phyloP scores from a whole-genome alignment of 2,888 invertebrate species.

The Busseola fusca region DNA sequence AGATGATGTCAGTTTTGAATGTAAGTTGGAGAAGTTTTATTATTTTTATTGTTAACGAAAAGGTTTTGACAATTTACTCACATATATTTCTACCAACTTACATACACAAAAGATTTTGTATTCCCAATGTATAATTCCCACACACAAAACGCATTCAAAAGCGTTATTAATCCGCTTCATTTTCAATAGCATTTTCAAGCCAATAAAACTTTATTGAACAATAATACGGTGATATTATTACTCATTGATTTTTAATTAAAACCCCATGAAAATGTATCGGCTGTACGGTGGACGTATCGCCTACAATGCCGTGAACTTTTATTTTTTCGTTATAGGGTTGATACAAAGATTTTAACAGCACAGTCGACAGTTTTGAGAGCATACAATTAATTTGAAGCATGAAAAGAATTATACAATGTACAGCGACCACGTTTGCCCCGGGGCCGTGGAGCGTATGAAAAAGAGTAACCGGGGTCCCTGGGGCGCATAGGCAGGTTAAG shows the following conservation, averaged over 20 bases:
- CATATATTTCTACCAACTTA: background rate
- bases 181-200: slow-evolving; percentile 33
- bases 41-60: background rate
- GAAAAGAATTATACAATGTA: too few relatives aligned
- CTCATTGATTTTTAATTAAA: slow-evolving; percentile 67
- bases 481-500: too few relatives aligned
- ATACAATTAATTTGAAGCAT: too few relatives aligned
- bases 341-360: background rate
- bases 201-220: slow-evolving; percentile 47
- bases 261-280: slow-evolving; percentile 62
- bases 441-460: too few relatives aligned
- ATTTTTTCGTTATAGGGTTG: slow-evolving; percentile 33
- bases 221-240: slow-evolving; percentile 53
- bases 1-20: background rate
- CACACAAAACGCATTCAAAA: slow-evolving; percentile 2
- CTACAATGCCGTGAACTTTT: slow-evolving; percentile 47
- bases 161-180: slow-evolving; percentile 15
- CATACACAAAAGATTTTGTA: background rate
- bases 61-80: too few relatives aligned
- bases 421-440: too few relatives aligned
- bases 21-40: background rate
- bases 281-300: slow-evolving; percentile 35
- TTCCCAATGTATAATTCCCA: background rate
- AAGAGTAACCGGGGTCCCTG: too few relatives aligned
- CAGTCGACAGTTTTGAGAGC: background rate